These are phyloP conservation scores for Bombus superbus DNA, from an alignment of 1,140 invertebrate genomes.

Conservation along the genomic window DNA sequence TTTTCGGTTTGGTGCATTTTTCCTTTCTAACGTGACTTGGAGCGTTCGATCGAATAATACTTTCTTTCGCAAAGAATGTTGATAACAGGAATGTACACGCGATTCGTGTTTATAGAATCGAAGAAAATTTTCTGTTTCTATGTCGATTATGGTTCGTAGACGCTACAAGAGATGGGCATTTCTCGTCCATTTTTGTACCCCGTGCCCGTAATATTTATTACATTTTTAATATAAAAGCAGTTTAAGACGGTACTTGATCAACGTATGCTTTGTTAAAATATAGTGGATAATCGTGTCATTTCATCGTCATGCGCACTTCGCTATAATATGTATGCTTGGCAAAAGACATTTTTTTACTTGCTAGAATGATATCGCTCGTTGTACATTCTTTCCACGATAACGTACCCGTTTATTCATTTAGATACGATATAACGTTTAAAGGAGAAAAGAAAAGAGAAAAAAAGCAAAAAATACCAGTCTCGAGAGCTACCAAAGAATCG, in stretches of 20 bases:
- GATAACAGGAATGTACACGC: no score
- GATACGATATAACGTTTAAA: neutral
- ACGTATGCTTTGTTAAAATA: constrained; percentile 9
- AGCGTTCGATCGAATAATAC: no score
- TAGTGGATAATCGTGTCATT: neutral
- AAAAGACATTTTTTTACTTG: neutral
- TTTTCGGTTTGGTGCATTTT: no score
- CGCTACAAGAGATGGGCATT: neutral
- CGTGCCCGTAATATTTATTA: neutral
- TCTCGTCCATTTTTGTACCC: neutral
- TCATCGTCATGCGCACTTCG: neutral
- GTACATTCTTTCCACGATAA: neutral
- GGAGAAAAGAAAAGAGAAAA: neutral
- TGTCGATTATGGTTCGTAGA: neutral
- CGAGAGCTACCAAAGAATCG: neutral
- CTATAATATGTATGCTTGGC: neutral
- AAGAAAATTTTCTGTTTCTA: neutral
- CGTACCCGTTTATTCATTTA: neutral
- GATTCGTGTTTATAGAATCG: neutral
- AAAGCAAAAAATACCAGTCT: neutral
- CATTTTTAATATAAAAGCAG: constrained; percentile 11
- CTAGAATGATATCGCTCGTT: neutral
- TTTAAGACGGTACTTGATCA: constrained; percentile 20
- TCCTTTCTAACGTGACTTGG: neutral
- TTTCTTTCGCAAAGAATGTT: no score